Evolutionary conservation across 2,888 invertebrate genomes (phyloP), one percentile per base, ranked within the genome.

Genomic region (Portevinia maculata): DNA sequence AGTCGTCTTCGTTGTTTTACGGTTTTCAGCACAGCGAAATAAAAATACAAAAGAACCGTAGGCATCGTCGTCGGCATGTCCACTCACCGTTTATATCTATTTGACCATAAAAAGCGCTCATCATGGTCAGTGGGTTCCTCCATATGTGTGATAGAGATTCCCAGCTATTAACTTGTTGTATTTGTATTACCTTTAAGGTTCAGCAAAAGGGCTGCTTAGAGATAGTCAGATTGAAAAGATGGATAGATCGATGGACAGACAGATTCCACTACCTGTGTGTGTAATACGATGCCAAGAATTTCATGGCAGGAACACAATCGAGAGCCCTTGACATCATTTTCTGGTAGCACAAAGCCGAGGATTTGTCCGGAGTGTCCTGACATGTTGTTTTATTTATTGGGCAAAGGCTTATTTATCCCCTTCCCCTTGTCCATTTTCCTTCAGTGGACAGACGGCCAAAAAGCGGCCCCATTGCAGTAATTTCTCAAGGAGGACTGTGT

Each of bases 331-430:
- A 84, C 84, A 84, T 84, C 73, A 69, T 79, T 84, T 79, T 69
- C 59, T 78, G 57, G 32, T 52, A 32, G 71, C 52, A 59, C 59
- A 53, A 32, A 84, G 37, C 37, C 44, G 71, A 60, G 64, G 69
- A 83, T 83, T 83, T 83, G 83, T 83, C 83, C 67, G 62, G 71
- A 79, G 84, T 78, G 73, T 84, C 84, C 79, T 74, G 73, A 79
- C 84, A 79, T 84, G 79, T 84, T 84, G 79, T 84, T 84, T 84
- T 79, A 84, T 84, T 84, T 84, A 84, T 84, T 74, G 59, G 59
- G 53, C 71, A 17, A 73, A 50, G 55, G 41, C 50, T 44, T 24
- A 44, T 34, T 50, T 3, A 11, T 65, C 2, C 21, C 8, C 7
- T 13, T 53, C 17, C 17, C 0, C 9, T 9, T 48, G 11, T 28